These are phyloP conservation scores for Prionailurus bengalensis DNA, from an alignment of 2,113 vertebrate genomes.

Conservation along the genomic window DNA sequence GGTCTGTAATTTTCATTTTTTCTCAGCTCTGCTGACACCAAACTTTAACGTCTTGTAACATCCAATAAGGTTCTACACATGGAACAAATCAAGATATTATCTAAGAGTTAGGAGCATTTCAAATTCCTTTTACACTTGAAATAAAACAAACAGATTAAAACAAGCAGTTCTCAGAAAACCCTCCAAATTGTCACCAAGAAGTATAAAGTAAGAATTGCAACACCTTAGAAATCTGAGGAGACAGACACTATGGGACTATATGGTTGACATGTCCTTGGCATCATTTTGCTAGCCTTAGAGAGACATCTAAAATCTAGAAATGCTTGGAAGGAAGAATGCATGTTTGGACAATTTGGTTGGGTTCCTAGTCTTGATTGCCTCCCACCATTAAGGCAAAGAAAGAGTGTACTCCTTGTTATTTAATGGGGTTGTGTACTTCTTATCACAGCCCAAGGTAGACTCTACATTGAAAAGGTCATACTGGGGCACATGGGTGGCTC, in stretches of 20 bases:
- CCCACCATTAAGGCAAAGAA: not conserved
- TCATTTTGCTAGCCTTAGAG: not conserved
- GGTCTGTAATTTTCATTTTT: not conserved
- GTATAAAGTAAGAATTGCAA: not conserved
- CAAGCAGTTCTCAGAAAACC: not conserved
- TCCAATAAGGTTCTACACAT: not conserved
- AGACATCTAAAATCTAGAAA: not conserved
- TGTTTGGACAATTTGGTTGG: not conserved
- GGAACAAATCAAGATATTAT: not conserved
- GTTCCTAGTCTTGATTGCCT: accelerated
- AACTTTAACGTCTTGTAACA: not conserved
- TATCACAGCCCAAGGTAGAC: not conserved
- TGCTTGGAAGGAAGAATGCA: not conserved
- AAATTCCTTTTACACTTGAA: not conserved
- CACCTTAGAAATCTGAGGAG: not conserved
- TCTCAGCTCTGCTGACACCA: not conserved
- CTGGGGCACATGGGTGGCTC: not conserved
- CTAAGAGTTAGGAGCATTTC: not conserved
- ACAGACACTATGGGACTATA: not conserved
- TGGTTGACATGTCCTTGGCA: not conserved
- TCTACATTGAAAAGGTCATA: not conserved
- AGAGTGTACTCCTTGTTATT: not conserved
- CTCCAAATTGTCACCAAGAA: not conserved
- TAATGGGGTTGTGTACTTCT: not conserved
- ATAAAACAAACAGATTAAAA: not conserved